These are phyloP conservation scores for Acanthurus lineatus DNA, from an alignment of 2,797 vertebrate species.

Conservation along the genomic window DNA sequence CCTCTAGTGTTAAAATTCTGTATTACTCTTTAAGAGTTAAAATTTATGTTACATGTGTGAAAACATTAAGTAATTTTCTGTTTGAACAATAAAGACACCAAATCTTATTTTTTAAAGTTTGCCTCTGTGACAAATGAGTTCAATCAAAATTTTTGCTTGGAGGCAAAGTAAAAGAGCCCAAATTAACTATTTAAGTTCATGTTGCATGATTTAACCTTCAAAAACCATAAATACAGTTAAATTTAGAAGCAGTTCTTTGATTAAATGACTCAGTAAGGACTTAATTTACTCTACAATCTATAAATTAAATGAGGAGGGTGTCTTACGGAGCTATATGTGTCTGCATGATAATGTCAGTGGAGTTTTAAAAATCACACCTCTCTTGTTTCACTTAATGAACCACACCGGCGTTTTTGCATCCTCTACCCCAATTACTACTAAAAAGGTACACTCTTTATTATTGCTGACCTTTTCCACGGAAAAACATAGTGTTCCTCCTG, in stretches of 20 bases:
- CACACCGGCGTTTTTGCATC: conserved; percentile 48
- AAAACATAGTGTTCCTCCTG: conserved; percentile 27
- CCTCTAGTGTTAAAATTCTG: conserved; percentile 73
- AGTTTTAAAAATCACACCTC: conserved; percentile 31
- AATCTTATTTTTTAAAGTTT: conserved; percentile 30
- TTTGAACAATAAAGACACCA: conserved; percentile 23
- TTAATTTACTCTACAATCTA: not conserved
- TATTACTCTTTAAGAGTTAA: conserved; percentile 30
- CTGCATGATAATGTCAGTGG: conserved; percentile 28
- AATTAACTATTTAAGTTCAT: conserved; percentile 27
- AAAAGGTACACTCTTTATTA: conserved; percentile 61
- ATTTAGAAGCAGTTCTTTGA: not conserved
- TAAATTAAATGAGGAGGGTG: conserved; percentile 21
- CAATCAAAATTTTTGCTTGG: conserved; percentile 20
- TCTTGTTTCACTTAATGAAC: conserved; percentile 52
- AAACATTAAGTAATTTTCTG: conserved; percentile 38
- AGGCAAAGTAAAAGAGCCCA: conserved; percentile 11
- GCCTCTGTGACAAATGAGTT: conserved; percentile 30
- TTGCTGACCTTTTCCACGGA: conserved; percentile 71
- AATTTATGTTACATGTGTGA: conserved; percentile 8
- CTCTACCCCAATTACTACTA: conserved; percentile 70
- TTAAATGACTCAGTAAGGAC: not conserved
- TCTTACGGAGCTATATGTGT: not conserved
- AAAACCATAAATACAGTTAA: conserved; percentile 10
- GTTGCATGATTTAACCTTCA: conserved; percentile 19